phyloP scores from a whole-genome alignment of 2,888 invertebrate species.

The Coronaproctus castanopsis region DNA sequence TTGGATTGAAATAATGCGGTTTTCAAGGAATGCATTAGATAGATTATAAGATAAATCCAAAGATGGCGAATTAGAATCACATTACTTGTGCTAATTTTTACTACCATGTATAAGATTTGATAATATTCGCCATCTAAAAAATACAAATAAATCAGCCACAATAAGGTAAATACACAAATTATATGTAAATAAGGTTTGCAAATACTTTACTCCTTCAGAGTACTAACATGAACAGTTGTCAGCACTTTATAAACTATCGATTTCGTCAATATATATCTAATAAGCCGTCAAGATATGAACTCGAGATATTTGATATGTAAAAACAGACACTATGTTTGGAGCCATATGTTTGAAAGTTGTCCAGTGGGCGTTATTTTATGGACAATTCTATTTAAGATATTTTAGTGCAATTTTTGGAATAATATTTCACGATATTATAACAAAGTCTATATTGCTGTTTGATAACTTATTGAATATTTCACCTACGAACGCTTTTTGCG shows the following conservation, averaged over 20 bases:
- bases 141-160: not conserved
- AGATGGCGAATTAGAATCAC: not conserved
- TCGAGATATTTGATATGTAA: not conserved
- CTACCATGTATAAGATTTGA: not conserved
- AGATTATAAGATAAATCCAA: not conserved
- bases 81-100: not conserved
- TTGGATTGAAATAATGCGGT: too few relatives aligned
- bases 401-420: not conserved
- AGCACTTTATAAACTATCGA: not conserved
- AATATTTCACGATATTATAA: not conserved
- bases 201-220: not conserved
- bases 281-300: not conserved
- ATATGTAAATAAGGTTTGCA: not conserved
- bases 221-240: not conserved
- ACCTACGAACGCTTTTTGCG: not conserved
- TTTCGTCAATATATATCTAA: not conserved
- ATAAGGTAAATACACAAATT: too few relatives aligned
- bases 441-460: not conserved
- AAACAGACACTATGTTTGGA: not conserved
- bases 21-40: not conserved
- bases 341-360: not conserved
- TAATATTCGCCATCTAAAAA: not conserved
- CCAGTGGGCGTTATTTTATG: not conserved
- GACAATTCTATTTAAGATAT: not conserved
- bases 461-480: not conserved